Conservation (phyloP, 2,888 invertebrate genomes). For the Pristionchus japonicus region DNA sequence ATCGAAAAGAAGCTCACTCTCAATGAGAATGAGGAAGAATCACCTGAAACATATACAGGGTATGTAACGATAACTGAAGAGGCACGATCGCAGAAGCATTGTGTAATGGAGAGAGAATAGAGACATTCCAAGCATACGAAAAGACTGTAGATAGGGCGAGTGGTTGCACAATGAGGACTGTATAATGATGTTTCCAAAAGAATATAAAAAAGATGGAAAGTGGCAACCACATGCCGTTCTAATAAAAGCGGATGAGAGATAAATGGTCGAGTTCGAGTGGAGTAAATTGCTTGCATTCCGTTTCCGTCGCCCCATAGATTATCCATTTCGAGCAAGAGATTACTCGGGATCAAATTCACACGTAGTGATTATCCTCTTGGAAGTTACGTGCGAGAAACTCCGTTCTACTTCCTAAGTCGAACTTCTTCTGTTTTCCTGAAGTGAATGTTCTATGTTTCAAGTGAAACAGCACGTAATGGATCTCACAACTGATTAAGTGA, state of each 20-base stretch:
- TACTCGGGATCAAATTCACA: not conserved
- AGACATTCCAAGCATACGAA: no score
- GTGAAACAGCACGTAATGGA: no score
- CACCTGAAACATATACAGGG: no score
- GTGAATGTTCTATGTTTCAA: not conserved
- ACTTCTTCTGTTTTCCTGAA: no score
- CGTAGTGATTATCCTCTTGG: not conserved
- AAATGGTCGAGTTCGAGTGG: not conserved
- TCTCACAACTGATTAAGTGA: no score
- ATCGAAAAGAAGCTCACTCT: constrained; percentile 20
- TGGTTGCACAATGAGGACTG: no score
- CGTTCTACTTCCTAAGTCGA: not conserved
- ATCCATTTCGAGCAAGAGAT: not conserved
- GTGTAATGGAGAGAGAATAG: no score
- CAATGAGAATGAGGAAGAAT: not conserved
- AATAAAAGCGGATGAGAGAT: not conserved
- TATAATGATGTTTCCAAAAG: no score
- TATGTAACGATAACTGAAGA: no score
- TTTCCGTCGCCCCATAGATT: not conserved
- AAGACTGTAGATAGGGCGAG: no score
- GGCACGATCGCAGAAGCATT: no score
- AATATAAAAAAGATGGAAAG: not conserved
- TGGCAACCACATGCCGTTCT: not conserved
- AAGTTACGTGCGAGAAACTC: not conserved
- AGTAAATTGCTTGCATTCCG: not conserved